Evolutionary conservation across 2,888 invertebrate genomes (phyloP), one percentile per base, ranked within the genome.

Genomic region (Lycocerus yunnanus): DNA sequence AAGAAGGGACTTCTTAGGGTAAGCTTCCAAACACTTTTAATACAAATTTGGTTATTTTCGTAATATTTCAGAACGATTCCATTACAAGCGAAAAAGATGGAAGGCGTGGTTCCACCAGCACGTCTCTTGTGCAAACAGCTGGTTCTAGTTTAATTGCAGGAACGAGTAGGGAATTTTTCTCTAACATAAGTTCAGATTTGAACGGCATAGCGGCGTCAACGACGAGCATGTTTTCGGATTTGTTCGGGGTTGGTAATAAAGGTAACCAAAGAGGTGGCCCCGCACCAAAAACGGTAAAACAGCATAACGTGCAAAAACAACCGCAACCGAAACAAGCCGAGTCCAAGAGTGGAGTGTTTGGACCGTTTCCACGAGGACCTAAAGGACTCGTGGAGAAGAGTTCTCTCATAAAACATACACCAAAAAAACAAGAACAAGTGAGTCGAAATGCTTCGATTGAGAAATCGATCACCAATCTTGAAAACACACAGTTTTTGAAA

Each of bases 141-240:
- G 83, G 88, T 43, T 88, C 88, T 15, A 85, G 88, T 85, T 85
- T 93, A 81, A 87, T 95, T 77, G 88, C 92, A 4, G 88, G 90
- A 2, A 92, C 93, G 14, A 92, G 94, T 68, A 89, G 95, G 69
- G 94, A 95, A 88, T 95, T 97, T 89, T 93, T 98, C 88, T 93
- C 96, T 76, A 93, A 96, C 83, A 94, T 98, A 84, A 96, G 96
- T 84, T 96, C 93, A 24, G 98, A 98, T 85, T 90, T 98, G 71
- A 97, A 97, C 85, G 97, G 97, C 8, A 91, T 97, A 67, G 97
- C 98, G 15, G 94, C 96, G 0, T 96, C 97, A 78, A 97, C 97
- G 0, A 93, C 95, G 14, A 97, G 93, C 86, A 97, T 98, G 92
- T 95, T 98, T 85, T 96, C 96, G 71, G 98, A 97, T 86, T 91